Percentiles rank a stretch among this genome's conserved stretches.
phyloP scores from a whole-genome alignment of 2,113 vertebrate genomes.

The Rana temporaria region DNA sequence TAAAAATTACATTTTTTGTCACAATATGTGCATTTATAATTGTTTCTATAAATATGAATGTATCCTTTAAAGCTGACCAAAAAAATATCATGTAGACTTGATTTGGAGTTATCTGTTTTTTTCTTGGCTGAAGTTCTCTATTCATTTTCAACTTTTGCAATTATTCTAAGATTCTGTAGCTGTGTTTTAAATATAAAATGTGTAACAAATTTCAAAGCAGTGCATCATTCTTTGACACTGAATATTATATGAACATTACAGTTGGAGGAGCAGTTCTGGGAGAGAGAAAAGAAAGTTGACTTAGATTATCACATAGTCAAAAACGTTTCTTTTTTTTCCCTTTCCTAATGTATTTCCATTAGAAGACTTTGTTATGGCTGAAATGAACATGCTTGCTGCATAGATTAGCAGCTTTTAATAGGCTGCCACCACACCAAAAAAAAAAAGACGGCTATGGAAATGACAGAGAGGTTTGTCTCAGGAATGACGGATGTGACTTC shows the following conservation, averaged over 20 bases:
- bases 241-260: not conserved
- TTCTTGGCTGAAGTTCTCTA: too few species aligned
- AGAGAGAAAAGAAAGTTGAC: slow-evolving; percentile 17
- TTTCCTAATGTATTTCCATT: slow-evolving; percentile 64
- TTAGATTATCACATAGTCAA: slow-evolving; percentile 6
- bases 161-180: too few species aligned
- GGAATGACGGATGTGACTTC: slow-evolving; percentile 75
- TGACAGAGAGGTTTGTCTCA: slow-evolving; percentile 72
- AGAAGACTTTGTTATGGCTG: slow-evolving; percentile 70
- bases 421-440: slow-evolving; percentile 64
- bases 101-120: too few species aligned
- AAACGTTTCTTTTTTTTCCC: slow-evolving; percentile 56
- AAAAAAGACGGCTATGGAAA: slow-evolving; percentile 60
- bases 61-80: too few species aligned
- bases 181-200: too few species aligned
- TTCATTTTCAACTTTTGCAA: too few species aligned
- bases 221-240: not conserved
- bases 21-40: too few species aligned
- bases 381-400: slow-evolving; percentile 63
- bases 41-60: too few species aligned
- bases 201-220: too few species aligned
- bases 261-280: not conserved
- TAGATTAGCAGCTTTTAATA: slow-evolving; percentile 72
- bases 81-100: too few species aligned
- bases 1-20: too few species aligned